Percentiles rank a stretch among this genome's conserved stretches.
Evolutionary conservation across 2,888 invertebrate species (phyloP).

Genomic region (Boloria euphrosyne): DNA sequence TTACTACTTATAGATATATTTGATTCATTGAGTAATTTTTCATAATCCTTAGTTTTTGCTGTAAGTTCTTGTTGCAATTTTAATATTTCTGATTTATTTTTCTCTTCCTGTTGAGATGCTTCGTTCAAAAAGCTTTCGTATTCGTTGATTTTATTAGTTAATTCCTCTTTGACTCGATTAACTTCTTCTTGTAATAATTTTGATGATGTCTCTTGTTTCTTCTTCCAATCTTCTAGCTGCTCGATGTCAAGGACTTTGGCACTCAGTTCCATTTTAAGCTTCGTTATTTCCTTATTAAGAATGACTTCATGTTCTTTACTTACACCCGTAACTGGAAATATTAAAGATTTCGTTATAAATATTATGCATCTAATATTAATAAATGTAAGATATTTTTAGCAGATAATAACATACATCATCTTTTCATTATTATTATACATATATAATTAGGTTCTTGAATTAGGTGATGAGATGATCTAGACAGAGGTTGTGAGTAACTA

Average conservation of each 20-base stretch:
- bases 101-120: conserved; percentile 69
- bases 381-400: too few relatives aligned
- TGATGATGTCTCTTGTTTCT: conserved; percentile 63
- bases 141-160: conserved; percentile 70
- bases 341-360: too few relatives aligned
- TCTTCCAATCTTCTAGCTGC: conserved; percentile 69
- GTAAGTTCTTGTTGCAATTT: conserved; percentile 67
- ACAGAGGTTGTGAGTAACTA: background rate
- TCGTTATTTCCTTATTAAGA: conserved; percentile 77
- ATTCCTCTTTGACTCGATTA: conserved; percentile 63
- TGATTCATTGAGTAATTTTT: conserved; percentile 66
- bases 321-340: conserved; percentile 66
- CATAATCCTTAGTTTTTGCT: conserved; percentile 67
- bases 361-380: too few relatives aligned
- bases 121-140: conserved; percentile 72
- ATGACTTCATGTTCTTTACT: conserved; percentile 77
- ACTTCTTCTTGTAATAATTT: conserved; percentile 71
- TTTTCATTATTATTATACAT: too few relatives aligned
- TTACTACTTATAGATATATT: conserved; percentile 63
- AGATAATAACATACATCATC: too few relatives aligned
- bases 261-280: conserved; percentile 80
- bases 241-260: conserved; percentile 81
- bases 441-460: too few relatives aligned
- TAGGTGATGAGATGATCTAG: too few relatives aligned
- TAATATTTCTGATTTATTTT: conserved; percentile 67